Conservation (phyloP, 1,140 invertebrate species). For the Drosophila pallidifrons region DNA sequence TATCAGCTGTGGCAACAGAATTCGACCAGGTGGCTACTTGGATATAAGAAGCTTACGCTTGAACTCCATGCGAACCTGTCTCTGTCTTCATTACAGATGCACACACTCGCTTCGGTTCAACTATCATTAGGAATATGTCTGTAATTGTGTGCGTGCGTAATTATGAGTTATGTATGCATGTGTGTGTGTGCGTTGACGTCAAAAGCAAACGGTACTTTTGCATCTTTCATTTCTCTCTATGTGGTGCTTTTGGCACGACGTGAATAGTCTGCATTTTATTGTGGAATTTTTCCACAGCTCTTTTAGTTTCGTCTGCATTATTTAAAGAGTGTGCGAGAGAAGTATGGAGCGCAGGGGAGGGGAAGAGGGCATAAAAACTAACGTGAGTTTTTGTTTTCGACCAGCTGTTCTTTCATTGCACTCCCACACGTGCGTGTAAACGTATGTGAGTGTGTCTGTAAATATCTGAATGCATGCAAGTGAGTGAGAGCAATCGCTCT, state of each 20-base stretch:
- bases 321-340: slow-evolving; percentile 5
- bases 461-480: not conserved
- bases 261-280: slow-evolving; percentile 29
- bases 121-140: not conserved
- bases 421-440: slow-evolving; percentile 25
- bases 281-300: slow-evolving; percentile 41
- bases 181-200: not conserved
- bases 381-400: slow-evolving; percentile 34
- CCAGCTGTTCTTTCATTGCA: slow-evolving; percentile 42
- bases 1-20: slow-evolving; percentile 21
- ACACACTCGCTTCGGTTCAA: slow-evolving; percentile 24
- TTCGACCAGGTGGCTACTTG: not conserved
- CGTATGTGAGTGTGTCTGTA: not conserved
- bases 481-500: slow-evolving; percentile 18
- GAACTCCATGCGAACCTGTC: slow-evolving; percentile 9
- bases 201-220: slow-evolving; percentile 26
- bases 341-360: not conserved
- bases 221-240: slow-evolving; percentile 16
- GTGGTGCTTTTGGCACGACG: slow-evolving; percentile 40
- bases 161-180: slow-evolving; percentile 31
- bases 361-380: slow-evolving; percentile 7
- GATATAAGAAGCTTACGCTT: not conserved
- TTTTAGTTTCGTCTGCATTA: slow-evolving; percentile 10
- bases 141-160: slow-evolving; percentile 31
- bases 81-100: slow-evolving; percentile 6